Evolutionary conservation across 2,888 invertebrate species (phyloP).

Genomic region (Drosophila ustulata): DNA sequence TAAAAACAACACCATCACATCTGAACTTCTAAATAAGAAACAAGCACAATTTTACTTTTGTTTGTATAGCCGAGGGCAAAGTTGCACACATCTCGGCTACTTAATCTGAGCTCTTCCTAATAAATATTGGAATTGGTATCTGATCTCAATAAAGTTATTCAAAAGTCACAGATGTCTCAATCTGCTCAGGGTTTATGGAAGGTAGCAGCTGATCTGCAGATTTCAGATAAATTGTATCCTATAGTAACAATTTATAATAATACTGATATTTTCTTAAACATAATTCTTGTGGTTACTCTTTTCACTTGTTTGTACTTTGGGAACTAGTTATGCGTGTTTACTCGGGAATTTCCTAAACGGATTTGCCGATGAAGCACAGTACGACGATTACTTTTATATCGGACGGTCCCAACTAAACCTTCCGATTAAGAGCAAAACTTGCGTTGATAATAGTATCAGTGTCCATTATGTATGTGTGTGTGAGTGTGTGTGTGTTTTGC

Average conservation of each 20-base stretch:
- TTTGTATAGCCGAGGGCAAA: not conserved
- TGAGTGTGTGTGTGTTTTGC: not conserved
- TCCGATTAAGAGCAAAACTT: slow-evolving; percentile 5
- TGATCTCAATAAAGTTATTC: slow-evolving; percentile 6
- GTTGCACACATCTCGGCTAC: not conserved
- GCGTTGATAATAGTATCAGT: not conserved
- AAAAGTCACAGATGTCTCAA: not conserved
- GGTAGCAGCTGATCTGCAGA: not conserved
- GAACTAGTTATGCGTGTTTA: not conserved
- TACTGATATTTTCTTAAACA: not conserved
- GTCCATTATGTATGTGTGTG: not conserved
- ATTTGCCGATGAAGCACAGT: not conserved
- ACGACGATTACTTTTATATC: slow-evolving; percentile 2
- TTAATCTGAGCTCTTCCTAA: not conserved
- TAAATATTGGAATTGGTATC: slow-evolving; percentile 1
- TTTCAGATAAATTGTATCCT: not conserved
- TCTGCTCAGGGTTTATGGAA: not conserved
- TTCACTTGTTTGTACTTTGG: not conserved
- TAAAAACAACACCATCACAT: not conserved
- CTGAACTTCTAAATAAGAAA: not conserved
- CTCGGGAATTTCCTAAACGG: not conserved
- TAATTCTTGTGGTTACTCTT: not conserved
- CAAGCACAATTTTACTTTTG: not conserved
- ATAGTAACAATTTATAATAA: not conserved
- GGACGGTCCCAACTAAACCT: not conserved